Percentiles rank a stretch among this genome's conserved stretches.
Evolutionary conservation across 2,113 vertebrate species (phyloP).

Genomic region (Takifugu flavidus): DNA sequence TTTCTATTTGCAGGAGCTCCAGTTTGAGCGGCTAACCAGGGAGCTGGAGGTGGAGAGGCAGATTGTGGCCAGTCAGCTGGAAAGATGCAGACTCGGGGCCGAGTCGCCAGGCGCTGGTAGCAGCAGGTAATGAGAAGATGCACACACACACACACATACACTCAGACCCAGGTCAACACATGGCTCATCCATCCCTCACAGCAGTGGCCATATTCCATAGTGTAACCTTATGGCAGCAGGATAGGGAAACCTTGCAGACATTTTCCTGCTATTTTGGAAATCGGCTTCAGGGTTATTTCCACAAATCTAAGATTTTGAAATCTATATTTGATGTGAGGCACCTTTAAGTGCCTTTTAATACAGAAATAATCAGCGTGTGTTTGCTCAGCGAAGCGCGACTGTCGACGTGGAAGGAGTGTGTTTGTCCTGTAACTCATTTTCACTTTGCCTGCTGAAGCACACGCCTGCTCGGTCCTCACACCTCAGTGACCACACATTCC

Average conservation of each 20-base stretch:
- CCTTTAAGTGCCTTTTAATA: neutral
- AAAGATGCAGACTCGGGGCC: constrained; percentile 97
- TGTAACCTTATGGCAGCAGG: constrained; percentile 53
- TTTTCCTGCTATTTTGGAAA: neutral
- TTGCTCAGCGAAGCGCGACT: constrained; percentile 29
- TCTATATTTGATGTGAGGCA: neutral
- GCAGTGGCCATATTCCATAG: constrained; percentile 48
- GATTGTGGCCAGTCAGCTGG: constrained; percentile 99
- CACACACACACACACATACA: constrained; percentile 18
- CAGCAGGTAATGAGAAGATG: constrained; percentile 86
- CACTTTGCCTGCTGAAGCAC: constrained; percentile 32
- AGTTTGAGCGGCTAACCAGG: constrained; percentile 98
- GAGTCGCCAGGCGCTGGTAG: constrained; percentile 95
- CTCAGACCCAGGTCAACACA: constrained; percentile 43
- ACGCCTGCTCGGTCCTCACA: constrained; percentile 38
- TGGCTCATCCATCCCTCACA: constrained; percentile 59
- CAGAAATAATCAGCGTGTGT: constrained; percentile 5
- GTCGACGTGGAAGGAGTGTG: constrained; percentile 12
- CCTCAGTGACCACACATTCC: constrained; percentile 48
- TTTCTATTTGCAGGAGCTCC: constrained; percentile 84
- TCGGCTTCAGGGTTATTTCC: neutral
- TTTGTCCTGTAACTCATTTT: constrained; percentile 32
- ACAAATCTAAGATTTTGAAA: neutral
- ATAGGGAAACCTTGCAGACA: constrained; percentile 16
- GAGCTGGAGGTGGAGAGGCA: constrained; percentile 99